Evolutionary conservation across 2,113 vertebrate species (phyloP).

Genomic region (Entelurus aequoreus): DNA sequence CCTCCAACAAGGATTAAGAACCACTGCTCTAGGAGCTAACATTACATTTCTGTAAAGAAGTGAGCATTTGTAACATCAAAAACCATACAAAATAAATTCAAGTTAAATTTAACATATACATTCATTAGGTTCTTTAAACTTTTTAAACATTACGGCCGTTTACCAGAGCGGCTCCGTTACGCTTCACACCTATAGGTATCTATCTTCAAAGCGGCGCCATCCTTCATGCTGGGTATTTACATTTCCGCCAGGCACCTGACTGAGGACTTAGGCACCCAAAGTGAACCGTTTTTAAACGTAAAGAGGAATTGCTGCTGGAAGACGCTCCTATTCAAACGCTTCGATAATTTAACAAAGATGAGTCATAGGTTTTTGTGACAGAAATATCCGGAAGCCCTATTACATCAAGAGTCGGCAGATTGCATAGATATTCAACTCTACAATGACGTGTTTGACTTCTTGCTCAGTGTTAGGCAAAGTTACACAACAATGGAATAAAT

Average conservation of each 20-base stretch:
- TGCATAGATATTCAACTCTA: slow-evolving; percentile 44
- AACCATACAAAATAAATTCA: background rate
- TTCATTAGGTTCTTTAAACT: background rate
- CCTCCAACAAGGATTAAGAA: too few species aligned
- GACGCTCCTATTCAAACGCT: slow-evolving; percentile 18
- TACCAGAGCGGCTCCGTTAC: too few species aligned
- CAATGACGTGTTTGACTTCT: slow-evolving; percentile 1
- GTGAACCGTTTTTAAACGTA: too few species aligned
- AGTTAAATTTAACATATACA: slow-evolving; percentile 1
- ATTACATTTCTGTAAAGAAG: background rate
- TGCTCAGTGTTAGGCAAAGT: slow-evolving; percentile 1
- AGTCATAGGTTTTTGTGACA: background rate
- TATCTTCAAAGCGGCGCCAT: too few species aligned
- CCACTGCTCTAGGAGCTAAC: background rate
- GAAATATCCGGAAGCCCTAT: too few species aligned
- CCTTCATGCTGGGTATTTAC: background rate
- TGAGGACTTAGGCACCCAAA: background rate
- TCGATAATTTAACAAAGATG: background rate
- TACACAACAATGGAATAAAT: background rate
- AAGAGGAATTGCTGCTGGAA: background rate
- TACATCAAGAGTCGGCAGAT: slow-evolving; percentile 3
- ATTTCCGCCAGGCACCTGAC: background rate
- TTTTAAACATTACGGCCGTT: background rate
- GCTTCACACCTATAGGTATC: background rate
- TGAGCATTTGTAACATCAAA: background rate